Conservation (phyloP, 2,888 invertebrate species). For the Yponomeuta cagnagella region DNA sequence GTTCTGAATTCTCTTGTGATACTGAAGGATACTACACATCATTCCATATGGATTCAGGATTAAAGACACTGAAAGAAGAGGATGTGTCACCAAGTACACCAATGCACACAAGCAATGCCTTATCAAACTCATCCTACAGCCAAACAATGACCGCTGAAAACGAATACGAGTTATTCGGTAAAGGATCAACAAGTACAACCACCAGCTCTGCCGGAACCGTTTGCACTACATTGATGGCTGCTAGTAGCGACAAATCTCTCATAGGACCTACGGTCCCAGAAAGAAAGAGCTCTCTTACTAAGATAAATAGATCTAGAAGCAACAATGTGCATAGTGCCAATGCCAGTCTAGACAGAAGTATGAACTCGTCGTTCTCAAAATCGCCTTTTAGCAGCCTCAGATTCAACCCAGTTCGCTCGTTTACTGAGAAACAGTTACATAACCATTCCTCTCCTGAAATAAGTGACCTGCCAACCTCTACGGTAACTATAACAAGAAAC, state of each 20-base stretch:
- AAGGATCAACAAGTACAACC: constrained; percentile 92
- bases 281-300: constrained; percentile 84
- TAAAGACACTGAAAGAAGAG: constrained; percentile 88
- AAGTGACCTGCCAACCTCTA: constrained; percentile 43
- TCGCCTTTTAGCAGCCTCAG: constrained; percentile 59
- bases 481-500: constrained; percentile 59
- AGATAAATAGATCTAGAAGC: constrained; percentile 72
- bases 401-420: constrained; percentile 50
- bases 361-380: constrained; percentile 55
- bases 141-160: constrained; percentile 87
- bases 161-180: constrained; percentile 93
- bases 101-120: constrained; percentile 81
- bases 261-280: constrained; percentile 88
- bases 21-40: constrained; percentile 99
- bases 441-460: constrained; percentile 60
- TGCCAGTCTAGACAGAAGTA: constrained; percentile 73
- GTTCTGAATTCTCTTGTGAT: constrained; percentile 95
- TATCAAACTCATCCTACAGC: constrained; percentile 82
- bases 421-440: constrained; percentile 48
- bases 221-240: constrained; percentile 86
- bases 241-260: constrained; percentile 78
- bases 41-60: constrained; percentile 96
- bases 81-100: constrained; percentile 79
- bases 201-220: constrained; percentile 94
- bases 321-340: constrained; percentile 68